phyloP scores from a whole-genome alignment of 2,797 vertebrate genomes.

The Lepus townsendii region DNA sequence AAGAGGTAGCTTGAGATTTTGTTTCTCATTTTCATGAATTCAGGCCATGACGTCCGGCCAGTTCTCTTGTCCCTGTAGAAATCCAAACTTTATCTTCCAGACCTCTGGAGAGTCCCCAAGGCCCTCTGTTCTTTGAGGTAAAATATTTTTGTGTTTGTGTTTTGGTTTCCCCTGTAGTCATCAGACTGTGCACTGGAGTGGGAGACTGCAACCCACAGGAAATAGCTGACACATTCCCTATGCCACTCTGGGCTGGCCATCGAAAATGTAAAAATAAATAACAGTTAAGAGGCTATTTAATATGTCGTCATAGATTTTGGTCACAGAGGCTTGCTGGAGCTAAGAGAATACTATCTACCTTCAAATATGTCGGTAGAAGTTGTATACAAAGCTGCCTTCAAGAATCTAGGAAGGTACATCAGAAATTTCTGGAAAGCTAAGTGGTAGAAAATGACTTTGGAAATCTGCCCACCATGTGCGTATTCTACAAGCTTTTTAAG shows the following conservation, averaged over 20 bases:
- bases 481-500: too few species aligned
- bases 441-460: too few species aligned
- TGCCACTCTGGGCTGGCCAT: neutral
- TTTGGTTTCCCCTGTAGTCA: neutral
- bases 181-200: neutral
- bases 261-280: neutral
- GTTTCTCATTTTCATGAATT: conserved; percentile 13
- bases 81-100: neutral
- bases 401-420: neutral
- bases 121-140: neutral
- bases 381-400: neutral
- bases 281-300: neutral
- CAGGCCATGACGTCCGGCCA: neutral
- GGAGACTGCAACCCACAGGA: neutral
- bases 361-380: neutral
- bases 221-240: neutral
- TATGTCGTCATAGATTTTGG: neutral
- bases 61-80: neutral
- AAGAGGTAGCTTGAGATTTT: neutral
- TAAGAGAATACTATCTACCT: neutral
- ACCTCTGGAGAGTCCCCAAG: neutral
- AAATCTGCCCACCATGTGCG: too few species aligned
- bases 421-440: too few species aligned
- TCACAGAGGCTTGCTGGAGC: neutral
- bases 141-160: neutral